Conservation (phyloP, 2,113 vertebrate species). For the Caranx melampygus region DNA sequence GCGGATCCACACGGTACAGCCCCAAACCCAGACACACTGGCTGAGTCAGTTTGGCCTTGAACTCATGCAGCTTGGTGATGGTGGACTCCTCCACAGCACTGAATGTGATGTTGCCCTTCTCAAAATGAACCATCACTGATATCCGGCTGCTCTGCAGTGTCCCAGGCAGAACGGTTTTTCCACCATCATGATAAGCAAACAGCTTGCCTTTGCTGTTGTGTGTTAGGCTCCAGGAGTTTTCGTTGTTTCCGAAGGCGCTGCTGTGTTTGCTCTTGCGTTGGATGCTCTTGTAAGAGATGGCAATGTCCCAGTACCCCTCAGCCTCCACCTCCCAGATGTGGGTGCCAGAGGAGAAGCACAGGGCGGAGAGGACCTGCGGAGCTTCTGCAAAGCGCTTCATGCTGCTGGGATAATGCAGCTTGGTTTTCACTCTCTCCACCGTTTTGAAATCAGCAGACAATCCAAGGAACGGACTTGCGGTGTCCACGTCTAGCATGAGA, state of each 20-base stretch:
- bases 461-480: constrained; percentile 51
- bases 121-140: constrained; percentile 57
- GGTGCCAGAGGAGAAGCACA: constrained; percentile 57
- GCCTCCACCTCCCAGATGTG: constrained; percentile 67
- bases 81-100: constrained; percentile 21
- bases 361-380: constrained; percentile 62
- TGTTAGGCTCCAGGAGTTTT: constrained; percentile 64
- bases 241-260: constrained; percentile 60
- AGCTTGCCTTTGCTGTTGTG: constrained; percentile 44
- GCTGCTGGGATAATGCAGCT: constrained; percentile 10
- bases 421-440: constrained; percentile 39
- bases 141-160: constrained; percentile 44
- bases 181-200: constrained; percentile 48
- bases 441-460: constrained; percentile 62
- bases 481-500: constrained; percentile 52
- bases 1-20: constrained; percentile 46
- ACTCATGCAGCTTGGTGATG: constrained; percentile 21
- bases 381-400: constrained; percentile 46
- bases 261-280: constrained; percentile 20
- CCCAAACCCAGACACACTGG: constrained; percentile 68
- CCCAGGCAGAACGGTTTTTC: background rate
- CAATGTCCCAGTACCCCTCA: constrained; percentile 69
- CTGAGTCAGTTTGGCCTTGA: constrained; percentile 55
- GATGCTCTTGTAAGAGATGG: constrained; percentile 63
- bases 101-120: constrained; percentile 60